phyloP scores from a whole-genome alignment of 2,113 vertebrate genomes.

The Atrichornis clamosus region DNA sequence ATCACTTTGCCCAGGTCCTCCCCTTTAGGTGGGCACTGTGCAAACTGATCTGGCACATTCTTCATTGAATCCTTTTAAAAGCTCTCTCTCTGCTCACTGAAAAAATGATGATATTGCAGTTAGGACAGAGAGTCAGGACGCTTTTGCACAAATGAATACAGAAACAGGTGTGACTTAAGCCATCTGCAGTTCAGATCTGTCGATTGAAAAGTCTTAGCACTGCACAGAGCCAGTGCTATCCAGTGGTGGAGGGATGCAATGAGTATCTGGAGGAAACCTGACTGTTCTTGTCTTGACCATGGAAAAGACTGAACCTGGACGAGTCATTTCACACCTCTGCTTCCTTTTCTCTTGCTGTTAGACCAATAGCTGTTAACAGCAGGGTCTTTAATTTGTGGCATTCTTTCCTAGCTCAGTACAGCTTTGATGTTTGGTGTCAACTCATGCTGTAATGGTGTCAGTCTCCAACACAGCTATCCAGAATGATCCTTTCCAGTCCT shows the following conservation, averaged over 20 bases:
- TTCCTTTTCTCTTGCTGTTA: rapidly evolving
- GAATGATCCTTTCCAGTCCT: background rate
- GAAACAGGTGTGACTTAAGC: background rate
- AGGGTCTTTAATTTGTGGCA: background rate
- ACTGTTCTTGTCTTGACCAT: background rate
- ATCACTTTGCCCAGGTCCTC: background rate
- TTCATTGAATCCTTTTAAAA: background rate
- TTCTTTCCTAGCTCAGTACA: background rate
- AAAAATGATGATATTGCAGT: background rate
- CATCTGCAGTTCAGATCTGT: background rate
- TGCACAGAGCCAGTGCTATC: background rate
- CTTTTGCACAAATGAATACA: background rate
- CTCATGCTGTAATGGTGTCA: background rate
- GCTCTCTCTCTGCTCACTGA: background rate
- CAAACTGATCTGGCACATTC: background rate
- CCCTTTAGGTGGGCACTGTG: background rate
- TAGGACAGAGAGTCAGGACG: background rate
- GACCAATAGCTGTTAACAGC: background rate
- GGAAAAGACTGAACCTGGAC: background rate
- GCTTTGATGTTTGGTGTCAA: background rate
- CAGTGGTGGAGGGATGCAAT: no score
- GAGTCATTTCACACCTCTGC: background rate
- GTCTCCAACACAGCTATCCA: background rate
- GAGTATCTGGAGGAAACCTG: background rate
- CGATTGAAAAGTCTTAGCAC: background rate